Percentiles rank a stretch among this genome's conserved stretches.
Conservation (phyloP, 64 coral and sea anemone genomes). For the Dendronephthya gigantea region DNA sequence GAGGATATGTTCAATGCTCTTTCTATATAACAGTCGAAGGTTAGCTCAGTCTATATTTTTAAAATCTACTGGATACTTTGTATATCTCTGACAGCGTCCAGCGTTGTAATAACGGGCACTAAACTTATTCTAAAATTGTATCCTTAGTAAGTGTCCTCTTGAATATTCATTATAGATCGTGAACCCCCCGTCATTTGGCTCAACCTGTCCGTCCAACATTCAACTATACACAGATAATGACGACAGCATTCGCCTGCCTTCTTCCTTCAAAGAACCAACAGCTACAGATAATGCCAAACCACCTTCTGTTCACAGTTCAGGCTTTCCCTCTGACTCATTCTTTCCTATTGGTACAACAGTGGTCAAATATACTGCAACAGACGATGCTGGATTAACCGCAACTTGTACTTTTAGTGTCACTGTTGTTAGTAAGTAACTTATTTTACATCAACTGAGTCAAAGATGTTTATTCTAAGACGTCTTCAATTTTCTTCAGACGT, state of each 20-base stretch:
- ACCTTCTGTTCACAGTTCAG: neutral
- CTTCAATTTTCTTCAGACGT: neutral
- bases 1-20: neutral
- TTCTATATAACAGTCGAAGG: neutral
- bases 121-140: no score
- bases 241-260: neutral
- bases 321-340: neutral
- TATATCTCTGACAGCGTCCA: neutral
- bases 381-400: neutral
- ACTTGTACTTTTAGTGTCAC: neutral
- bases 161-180: neutral
- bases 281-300: neutral
- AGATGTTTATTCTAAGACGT: neutral
- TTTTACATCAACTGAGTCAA: neutral
- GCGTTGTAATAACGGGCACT: neutral
- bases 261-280: neutral
- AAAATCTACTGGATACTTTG: neutral
- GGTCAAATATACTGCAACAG: neutral
- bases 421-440: neutral
- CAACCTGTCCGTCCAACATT: neutral
- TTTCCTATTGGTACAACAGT: neutral
- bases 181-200: neutral
- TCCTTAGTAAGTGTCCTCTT: neutral
- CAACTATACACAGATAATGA: neutral
- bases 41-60: neutral